Base-by-base conservation (phyloP, 1,140 invertebrate species). In the Limonius californicus region DNA sequence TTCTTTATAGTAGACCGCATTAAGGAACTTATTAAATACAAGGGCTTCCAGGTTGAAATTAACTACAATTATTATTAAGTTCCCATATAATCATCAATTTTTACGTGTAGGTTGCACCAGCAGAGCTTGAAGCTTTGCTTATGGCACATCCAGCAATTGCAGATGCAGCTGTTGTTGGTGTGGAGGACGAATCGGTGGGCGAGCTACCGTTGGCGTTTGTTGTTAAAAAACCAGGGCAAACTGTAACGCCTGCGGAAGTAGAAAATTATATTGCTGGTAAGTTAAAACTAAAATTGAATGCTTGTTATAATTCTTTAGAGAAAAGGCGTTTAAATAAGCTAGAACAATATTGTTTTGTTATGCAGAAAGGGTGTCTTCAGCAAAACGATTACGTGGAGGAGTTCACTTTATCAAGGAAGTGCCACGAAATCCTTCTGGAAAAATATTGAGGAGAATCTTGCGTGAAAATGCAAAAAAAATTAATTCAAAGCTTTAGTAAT, bases 11-110 rank as follows among this genome's bases (percentile, higher is more conserved):
- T 89, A 1, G 90, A 92, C 70, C 77, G 90, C 27, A 74, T 90
- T 0, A 92, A 92, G 73, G 89, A 91, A 70, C 75, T 92, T 1
- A 91, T 92, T 50, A 92, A 91, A 71, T 89, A 88, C 70, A 90
- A 91, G 75, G 88, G 85, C 39, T 85, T 84, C 67, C 89, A 91
- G 80, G 86, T 86, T n/a, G n/a, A 8, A 8, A 7, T 8, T 8
- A 35, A 8, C n/a, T n/a, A 35, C n/a, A 35, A n/a, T 35, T 35
- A 7, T 35, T 7, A n/a, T 35, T 35, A n/a, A 35, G 7, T 8
- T 35, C 32, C 32, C 32, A 35, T n/a, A 35, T 7, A 8, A 35
- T 35, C 7, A 7, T 8, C n/a, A 8, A 8, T 7, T 35, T 8
- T n/a, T 86, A n/a, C n/a, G n/a, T 84, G 67, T 88, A 92, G 81